A percentile compares a stretch with the other conserved stretches of the same genome.
Evolutionary conservation across 2,797 vertebrate genomes (phyloP).

Genomic region (Poeciliopsis paucimaculata): DNA sequence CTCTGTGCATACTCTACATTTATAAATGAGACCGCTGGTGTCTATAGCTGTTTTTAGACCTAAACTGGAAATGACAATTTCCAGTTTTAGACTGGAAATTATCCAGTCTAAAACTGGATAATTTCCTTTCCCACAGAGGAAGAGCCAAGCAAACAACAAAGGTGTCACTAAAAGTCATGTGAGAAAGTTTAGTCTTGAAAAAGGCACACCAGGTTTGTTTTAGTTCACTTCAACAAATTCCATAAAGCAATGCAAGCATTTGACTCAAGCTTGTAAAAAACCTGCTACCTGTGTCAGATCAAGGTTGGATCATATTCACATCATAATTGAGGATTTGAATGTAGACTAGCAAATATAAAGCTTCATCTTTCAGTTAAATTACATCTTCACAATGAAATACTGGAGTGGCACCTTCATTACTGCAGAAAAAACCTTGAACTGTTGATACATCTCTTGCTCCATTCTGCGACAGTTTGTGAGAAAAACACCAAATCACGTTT

Average conservation of each 20-base stretch:
- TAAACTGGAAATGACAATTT: no score
- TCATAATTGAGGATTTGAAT: neutral
- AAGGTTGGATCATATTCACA: no score
- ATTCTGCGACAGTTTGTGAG: neutral
- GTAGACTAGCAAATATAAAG: neutral
- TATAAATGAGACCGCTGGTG: neutral
- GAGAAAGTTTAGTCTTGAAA: neutral
- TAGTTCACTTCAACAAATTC: neutral
- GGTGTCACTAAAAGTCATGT: neutral
- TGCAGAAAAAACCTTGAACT: neutral
- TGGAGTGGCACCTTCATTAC: neutral
- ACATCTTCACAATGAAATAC: neutral
- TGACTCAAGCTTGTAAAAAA: no score
- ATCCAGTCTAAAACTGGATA: neutral
- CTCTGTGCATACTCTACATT: no score
- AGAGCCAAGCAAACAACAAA: neutral
- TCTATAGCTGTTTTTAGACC: neutral
- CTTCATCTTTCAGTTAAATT: neutral
- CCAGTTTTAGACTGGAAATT: no score
- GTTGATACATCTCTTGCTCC: neutral
- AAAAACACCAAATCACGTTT: neutral
- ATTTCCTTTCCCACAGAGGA: neutral
- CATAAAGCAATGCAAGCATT: neutral
- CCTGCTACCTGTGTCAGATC: neutral
- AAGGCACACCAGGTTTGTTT: neutral